phyloP scores from a whole-genome alignment of 2,888 invertebrate species.

The Dicyrtomina minuta region DNA sequence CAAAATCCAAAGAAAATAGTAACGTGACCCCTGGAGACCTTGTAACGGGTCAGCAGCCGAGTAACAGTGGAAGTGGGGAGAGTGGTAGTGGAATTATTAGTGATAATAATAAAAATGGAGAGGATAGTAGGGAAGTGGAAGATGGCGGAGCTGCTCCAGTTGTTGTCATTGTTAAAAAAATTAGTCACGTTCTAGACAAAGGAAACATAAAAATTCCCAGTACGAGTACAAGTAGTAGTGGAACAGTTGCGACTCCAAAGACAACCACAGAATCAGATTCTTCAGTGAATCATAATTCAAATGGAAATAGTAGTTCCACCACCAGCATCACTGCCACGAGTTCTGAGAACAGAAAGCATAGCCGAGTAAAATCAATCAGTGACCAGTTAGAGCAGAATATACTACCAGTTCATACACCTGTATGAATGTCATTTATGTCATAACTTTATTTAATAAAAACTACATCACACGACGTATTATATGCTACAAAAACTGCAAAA shows the following conservation, averaged over 20 bases:
- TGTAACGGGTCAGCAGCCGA: not conserved
- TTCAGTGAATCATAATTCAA: not conserved
- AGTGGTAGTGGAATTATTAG: conserved; percentile 4
- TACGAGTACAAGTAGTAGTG: too few species aligned
- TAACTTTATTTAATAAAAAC: too few species aligned
- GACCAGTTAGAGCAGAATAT: conserved; percentile 66
- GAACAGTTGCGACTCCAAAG: too few species aligned
- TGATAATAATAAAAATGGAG: not conserved
- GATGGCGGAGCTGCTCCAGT: not conserved
- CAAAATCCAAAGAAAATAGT: too few species aligned
- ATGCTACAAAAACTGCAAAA: too few species aligned
- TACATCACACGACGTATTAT: too few species aligned
- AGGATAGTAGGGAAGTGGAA: conserved; percentile 11
- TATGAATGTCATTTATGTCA: conserved; percentile 11
- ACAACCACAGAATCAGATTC: not conserved
- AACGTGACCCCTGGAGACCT: too few species aligned
- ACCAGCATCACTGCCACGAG: conserved; percentile 58
- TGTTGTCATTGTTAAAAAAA: too few species aligned
- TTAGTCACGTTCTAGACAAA: not conserved
- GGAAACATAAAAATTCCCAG: not conserved
- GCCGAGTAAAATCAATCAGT: conserved; percentile 72
- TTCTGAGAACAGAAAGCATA: conserved; percentile 57
- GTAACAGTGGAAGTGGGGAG: not conserved
- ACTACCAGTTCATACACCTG: conserved; percentile 55
- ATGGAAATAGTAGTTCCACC: conserved; percentile 54